phyloP scores from a whole-genome alignment of 2,797 vertebrate species.

The Catamblyrhynchus diadema region DNA sequence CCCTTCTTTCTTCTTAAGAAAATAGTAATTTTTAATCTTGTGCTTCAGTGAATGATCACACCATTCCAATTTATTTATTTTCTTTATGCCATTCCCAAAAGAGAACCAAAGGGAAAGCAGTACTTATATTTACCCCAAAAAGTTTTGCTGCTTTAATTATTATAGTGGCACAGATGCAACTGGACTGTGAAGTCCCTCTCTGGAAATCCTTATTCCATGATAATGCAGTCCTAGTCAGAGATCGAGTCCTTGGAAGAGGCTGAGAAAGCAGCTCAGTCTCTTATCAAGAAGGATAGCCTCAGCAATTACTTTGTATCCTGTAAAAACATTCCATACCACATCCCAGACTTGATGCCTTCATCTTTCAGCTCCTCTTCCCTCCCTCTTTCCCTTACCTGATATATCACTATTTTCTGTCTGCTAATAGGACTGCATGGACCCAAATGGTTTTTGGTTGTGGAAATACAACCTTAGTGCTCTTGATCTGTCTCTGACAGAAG shows the following conservation, averaged over 20 bases:
- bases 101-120: neutral
- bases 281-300: neutral
- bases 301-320: neutral
- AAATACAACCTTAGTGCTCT: neutral
- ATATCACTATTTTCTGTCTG: neutral
- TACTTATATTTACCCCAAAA: neutral
- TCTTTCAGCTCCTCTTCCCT: neutral
- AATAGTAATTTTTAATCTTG: fast-evolving
- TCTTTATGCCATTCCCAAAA: neutral
- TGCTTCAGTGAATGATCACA: neutral
- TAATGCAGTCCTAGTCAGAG: neutral
- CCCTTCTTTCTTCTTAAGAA: neutral
- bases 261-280: neutral
- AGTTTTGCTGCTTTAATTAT: neutral
- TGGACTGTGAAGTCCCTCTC: too few species aligned
- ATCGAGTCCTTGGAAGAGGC: neutral
- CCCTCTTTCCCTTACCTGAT: neutral
- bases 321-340: neutral
- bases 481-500: neutral
- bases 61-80: neutral
- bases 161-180: neutral
- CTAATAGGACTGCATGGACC: neutral
- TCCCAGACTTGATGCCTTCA: neutral
- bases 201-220: neutral
- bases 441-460: neutral